These are phyloP conservation scores for Scyliorhinus canicula DNA, from an alignment of 2,797 vertebrate species.

Conservation along the genomic window DNA sequence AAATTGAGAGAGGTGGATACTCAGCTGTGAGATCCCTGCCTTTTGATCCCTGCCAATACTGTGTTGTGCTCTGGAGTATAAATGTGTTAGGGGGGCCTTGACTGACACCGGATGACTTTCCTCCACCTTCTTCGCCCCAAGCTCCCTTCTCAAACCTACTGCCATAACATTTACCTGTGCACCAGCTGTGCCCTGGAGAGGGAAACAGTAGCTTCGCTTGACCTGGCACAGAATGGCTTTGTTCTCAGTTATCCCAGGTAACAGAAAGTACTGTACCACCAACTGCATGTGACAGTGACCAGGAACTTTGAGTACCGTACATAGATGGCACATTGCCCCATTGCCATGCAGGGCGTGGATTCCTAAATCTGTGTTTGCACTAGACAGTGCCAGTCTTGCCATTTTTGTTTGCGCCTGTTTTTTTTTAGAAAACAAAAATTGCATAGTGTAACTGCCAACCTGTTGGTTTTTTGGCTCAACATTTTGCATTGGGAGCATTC, in stretches of 20 bases:
- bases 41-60: background rate
- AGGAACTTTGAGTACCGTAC: conserved; percentile 6
- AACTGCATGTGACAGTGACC: background rate
- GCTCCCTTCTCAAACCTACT: background rate
- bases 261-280: conserved; percentile 25
- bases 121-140: background rate
- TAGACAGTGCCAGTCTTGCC: background rate
- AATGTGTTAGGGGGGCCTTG: background rate
- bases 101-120: background rate
- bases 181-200: background rate
- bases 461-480: background rate
- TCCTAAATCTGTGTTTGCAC: background rate
- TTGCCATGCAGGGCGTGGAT: background rate
- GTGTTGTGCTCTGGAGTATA: background rate
- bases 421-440: background rate
- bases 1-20: no score
- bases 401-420: background rate
- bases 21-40: background rate
- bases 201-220: background rate
- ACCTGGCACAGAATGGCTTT: background rate
- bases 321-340: background rate
- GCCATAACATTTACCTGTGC: background rate
- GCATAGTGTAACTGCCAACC: background rate
- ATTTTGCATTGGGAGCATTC: background rate
- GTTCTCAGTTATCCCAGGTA: background rate